These are phyloP conservation scores for Epinephelus lanceolatus DNA, from an alignment of 2,113 vertebrate genomes.

Conservation along the genomic window DNA sequence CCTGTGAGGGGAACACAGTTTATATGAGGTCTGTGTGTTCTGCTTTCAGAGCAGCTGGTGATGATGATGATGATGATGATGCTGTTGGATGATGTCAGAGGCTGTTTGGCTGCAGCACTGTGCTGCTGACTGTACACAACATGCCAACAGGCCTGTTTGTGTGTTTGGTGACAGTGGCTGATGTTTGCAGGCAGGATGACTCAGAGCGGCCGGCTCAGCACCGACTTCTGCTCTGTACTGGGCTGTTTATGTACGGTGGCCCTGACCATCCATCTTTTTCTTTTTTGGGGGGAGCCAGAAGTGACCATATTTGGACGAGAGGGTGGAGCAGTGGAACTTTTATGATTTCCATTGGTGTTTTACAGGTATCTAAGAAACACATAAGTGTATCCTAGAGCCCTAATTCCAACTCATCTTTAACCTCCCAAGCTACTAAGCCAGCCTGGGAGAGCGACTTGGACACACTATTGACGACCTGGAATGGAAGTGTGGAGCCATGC, in stretches of 20 bases:
- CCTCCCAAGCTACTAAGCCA: no score
- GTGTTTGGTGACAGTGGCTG: not conserved
- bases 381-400: no score
- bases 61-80: constrained; percentile 7
- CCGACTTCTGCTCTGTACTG: not conserved
- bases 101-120: not conserved
- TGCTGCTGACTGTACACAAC: not conserved
- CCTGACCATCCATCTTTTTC: not conserved
- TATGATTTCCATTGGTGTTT: no score
- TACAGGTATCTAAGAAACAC: no score
- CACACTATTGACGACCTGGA: no score
- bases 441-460: no score
- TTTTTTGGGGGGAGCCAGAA: no score
- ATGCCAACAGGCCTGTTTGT: not conserved
- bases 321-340: no score
- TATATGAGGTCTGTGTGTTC: not conserved
- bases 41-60: not conserved
- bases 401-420: no score
- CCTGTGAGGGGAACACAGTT: not conserved
- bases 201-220: not conserved
- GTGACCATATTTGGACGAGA: no score
- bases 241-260: not conserved
- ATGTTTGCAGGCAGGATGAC: not conserved
- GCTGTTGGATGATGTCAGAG: not conserved
- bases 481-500: no score